Evolutionary conservation across 1,140 invertebrate genomes (phyloP).

Genomic region (Harlomillsia oculata): DNA sequence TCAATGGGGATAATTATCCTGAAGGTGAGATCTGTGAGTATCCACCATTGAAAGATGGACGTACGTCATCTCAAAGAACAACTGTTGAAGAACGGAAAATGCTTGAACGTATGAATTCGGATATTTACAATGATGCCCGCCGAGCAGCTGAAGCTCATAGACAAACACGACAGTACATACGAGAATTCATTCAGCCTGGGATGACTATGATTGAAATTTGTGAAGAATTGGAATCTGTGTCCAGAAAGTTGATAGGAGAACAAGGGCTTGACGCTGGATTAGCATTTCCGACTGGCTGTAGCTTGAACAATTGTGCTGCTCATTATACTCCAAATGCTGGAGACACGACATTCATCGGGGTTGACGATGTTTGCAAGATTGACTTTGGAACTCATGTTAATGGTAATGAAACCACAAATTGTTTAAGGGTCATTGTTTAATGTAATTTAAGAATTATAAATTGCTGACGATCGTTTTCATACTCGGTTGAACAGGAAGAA

Average conservation of each 20-base stretch:
- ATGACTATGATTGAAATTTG: slow-evolving; percentile 99
- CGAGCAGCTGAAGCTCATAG: slow-evolving; percentile 95
- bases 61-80: slow-evolving; percentile 76
- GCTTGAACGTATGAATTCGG: slow-evolving; percentile 2
- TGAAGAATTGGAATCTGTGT: slow-evolving; percentile 87
- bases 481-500: slow-evolving; percentile 52
- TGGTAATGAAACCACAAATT: slow-evolving; percentile 44
- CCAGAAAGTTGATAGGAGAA: slow-evolving; percentile 84
- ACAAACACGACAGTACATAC: slow-evolving; percentile 71
- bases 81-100: slow-evolving; percentile 78
- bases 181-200: slow-evolving; percentile 86
- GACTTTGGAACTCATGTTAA: slow-evolving; percentile 99
- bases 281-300: slow-evolving; percentile 95
- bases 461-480: background rate
- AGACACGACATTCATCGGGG: slow-evolving; percentile 84
- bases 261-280: slow-evolving; percentile 91
- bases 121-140: slow-evolving; percentile 40
- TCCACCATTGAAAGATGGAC: slow-evolving; percentile 59
- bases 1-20: slow-evolving; percentile 55
- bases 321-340: slow-evolving; percentile 99
- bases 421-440: slow-evolving; percentile 5
- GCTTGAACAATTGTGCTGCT: slow-evolving; percentile 95
- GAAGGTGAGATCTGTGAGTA: slow-evolving; percentile 72
- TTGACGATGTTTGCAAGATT: slow-evolving; percentile 98
- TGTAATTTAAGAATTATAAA: slow-evolving; percentile 5